Evolutionary conservation across 2,888 invertebrate species (phyloP), one percentile per base, ranked within the genome.

Genomic region (Eupelmus urozonus): DNA sequence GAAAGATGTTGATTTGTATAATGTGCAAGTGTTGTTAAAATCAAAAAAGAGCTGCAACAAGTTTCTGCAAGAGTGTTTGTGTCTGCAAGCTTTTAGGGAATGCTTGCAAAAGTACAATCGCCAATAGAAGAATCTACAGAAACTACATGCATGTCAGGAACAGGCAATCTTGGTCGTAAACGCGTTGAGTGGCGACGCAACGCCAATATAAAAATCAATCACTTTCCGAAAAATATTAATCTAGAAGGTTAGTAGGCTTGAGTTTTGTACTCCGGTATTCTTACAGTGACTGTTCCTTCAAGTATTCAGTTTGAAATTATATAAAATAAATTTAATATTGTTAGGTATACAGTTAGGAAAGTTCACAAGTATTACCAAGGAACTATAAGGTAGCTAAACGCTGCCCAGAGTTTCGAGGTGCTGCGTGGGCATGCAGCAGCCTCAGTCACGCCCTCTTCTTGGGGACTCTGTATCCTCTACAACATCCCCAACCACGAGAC

Each of bases 361-460:
- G 57, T 71, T 80, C 40, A 69, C 49, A 70, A 59, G 76, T 62
- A 71, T 78, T 80, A 34, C 9, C 82, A 80, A 76, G 79, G 81
- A 78, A 83, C 82, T 82, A 84, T 87, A 87, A 87, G 89, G 89
- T 89, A 88, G 89, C 89, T 87, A 85, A 85, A 66, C 84, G 89
- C 89, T 90, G 85, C 89, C 89, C 87, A 85, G 86, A 87, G 88
- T 88, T 87, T 85, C 86, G 89, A 88, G 89, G 89, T 87, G 89
- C 89, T 90, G 89, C 89, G 88, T 89, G 89, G 89, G 89, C 88
- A 90, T 90, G 89, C 89, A 90, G 89, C 89, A 90, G 88, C 89
- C 89, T 88, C 89, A 90, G 89, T 88, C 89, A 87, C 89, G 89
- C 89, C 89, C 89, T 89, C 89, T 90, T 85, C 89, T 89, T 86